Evolutionary conservation across 2,888 invertebrate species (phyloP).

Genomic region (Prionchulus punctatus): DNA sequence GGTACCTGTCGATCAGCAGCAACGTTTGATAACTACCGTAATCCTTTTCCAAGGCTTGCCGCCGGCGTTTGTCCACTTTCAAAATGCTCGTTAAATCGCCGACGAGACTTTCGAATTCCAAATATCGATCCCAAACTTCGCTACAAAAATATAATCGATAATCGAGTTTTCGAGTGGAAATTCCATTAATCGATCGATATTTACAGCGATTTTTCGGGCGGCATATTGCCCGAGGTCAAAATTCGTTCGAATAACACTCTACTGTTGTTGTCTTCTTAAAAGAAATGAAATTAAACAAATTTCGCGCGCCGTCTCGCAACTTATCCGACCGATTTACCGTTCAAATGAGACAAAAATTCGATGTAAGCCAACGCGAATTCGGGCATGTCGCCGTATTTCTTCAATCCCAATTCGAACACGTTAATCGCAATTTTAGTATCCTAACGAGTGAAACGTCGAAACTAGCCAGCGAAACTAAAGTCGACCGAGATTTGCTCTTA

Average conservation of each 20-base stretch:
- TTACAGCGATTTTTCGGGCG: slow-evolving; percentile 73
- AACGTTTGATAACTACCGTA: slow-evolving; percentile 94
- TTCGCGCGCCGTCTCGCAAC: background rate
- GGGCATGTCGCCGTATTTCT: slow-evolving; percentile 83
- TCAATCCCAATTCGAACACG: slow-evolving; percentile 89
- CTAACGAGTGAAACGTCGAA: slow-evolving; percentile 21
- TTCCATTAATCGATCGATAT: no score
- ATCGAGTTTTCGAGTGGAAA: background rate
- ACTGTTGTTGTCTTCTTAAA: slow-evolving; percentile 93
- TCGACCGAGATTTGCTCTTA: slow-evolving; percentile 17
- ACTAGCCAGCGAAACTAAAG: no score
- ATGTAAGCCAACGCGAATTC: slow-evolving; percentile 90
- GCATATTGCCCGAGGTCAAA: slow-evolving; percentile 72
- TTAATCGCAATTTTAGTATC: slow-evolving; percentile 89
- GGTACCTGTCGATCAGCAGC: slow-evolving; percentile 77
- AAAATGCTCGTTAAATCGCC: slow-evolving; percentile 91
- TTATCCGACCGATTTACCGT: slow-evolving; percentile 45
- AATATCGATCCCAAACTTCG: slow-evolving; percentile 93
- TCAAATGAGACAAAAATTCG: slow-evolving; percentile 88
- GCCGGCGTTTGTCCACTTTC: slow-evolving; percentile 84
- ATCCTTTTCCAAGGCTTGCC: slow-evolving; percentile 77
- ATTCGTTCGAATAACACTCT: slow-evolving; percentile 94
- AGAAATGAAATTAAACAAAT: slow-evolving; percentile 13
- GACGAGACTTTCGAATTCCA: slow-evolving; percentile 96
- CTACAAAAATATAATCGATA: slow-evolving; percentile 37